Percentiles rank a stretch among this genome's conserved stretches.
These are phyloP conservation scores for Aleiodes sp. DNA, from an alignment of 1,140 invertebrate genomes.

Conservation along the genomic window DNA sequence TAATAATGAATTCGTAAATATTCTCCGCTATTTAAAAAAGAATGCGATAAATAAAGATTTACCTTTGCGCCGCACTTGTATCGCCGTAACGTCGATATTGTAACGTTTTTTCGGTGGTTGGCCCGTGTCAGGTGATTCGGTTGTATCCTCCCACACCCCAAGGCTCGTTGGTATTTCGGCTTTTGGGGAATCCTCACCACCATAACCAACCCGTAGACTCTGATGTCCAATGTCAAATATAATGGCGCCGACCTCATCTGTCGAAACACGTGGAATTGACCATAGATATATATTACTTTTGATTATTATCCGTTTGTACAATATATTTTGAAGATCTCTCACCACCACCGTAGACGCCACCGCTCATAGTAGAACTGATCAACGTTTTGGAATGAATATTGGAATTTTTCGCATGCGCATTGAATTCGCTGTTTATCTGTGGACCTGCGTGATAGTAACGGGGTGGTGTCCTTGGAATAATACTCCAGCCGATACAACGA, in stretches of 20 bases:
- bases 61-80: slow-evolving; percentile 57
- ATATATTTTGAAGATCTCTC: slow-evolving; percentile 42
- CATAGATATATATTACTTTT: slow-evolving; percentile 26
- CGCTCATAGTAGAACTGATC: slow-evolving; percentile 60
- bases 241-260: slow-evolving; percentile 82
- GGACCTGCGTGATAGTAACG: neutral
- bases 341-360: slow-evolving; percentile 66
- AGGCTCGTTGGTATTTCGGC: slow-evolving; percentile 90
- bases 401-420: slow-evolving; percentile 46
- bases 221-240: slow-evolving; percentile 82
- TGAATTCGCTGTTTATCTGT: neutral
- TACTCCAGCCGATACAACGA: neutral
- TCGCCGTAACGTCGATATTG: slow-evolving; percentile 55
- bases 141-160: slow-evolving; percentile 75
- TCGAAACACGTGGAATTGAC: slow-evolving; percentile 27
- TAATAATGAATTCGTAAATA: too few species aligned
- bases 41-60: neutral
- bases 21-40: neutral
- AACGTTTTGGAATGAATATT: slow-evolving; percentile 26
- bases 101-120: slow-evolving; percentile 49
- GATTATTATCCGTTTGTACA: slow-evolving; percentile 34
- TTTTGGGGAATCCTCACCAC: slow-evolving; percentile 92
- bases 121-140: slow-evolving; percentile 45
- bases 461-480: slow-evolving; percentile 4
- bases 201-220: slow-evolving; percentile 83